Evolutionary conservation across 2,113 vertebrate species (phyloP).

Genomic region (Ceyx melanurus): DNA sequence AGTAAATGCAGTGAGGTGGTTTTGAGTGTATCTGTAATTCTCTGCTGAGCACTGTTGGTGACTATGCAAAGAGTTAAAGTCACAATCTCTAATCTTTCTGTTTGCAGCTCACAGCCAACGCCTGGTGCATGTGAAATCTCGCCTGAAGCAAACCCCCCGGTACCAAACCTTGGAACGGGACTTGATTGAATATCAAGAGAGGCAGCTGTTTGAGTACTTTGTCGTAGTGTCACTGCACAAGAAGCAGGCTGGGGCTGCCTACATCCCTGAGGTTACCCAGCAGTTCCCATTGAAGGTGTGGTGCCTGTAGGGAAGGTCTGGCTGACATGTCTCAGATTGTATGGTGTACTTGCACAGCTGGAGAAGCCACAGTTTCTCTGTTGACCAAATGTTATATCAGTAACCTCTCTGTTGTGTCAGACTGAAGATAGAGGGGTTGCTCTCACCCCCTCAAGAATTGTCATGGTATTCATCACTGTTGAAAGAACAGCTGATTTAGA

Average conservation of each 20-base stretch:
- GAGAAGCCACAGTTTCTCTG: not conserved
- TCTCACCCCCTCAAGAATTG: not conserved
- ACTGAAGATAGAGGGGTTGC: not conserved
- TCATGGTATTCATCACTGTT: not conserved
- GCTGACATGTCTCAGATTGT: fast-evolving
- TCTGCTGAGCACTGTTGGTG: not conserved
- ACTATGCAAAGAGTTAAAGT: not conserved
- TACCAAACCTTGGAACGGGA: constrained; percentile 87
- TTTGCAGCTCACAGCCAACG: constrained; percentile 89
- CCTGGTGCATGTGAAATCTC: constrained; percentile 91
- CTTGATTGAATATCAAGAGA: constrained; percentile 86
- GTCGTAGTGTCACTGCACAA: constrained; percentile 93
- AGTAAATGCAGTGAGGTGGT: not conserved
- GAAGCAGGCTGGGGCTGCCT: constrained; percentile 88
- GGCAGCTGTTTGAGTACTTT: constrained; percentile 95
- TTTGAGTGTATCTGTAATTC: not conserved
- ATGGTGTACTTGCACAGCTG: not conserved
- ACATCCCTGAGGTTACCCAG: constrained; percentile 92
- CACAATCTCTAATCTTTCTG: not conserved
- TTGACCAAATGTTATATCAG: fast-evolving
- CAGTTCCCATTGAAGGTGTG: constrained; percentile 93
- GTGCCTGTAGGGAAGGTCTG: not conserved
- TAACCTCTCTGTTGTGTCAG: not conserved
- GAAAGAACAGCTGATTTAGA: not conserved
- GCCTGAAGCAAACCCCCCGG: constrained; percentile 85